These are phyloP conservation scores for Cryptosula pallasiana DNA, from an alignment of 2,888 invertebrate genomes.

Conservation along the genomic window DNA sequence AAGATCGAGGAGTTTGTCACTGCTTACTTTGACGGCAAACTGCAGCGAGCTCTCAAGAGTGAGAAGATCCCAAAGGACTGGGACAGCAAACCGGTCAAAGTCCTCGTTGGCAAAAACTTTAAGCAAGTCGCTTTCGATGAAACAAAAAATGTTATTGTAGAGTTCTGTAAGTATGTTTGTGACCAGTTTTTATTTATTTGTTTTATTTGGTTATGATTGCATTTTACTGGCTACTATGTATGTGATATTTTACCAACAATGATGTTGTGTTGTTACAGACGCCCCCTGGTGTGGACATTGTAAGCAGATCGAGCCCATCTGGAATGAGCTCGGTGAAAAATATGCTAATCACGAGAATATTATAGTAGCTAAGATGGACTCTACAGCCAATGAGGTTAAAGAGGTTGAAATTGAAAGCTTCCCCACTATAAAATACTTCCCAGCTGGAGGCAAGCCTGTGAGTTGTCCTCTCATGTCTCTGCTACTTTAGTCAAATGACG, in stretches of 20 bases:
- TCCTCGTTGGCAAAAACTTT: conserved; percentile 84
- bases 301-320: conserved; percentile 88
- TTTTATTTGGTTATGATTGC: too few species aligned
- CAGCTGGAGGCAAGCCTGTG: conserved; percentile 16
- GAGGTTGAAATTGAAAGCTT: conserved; percentile 81
- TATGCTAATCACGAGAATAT: conserved; percentile 70
- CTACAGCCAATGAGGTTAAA: conserved; percentile 88
- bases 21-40: conserved; percentile 77
- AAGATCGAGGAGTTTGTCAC: conserved; percentile 71
- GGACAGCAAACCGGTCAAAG: conserved; percentile 84
- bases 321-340: conserved; percentile 84
- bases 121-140: conserved; percentile 79
- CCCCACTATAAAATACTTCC: conserved; percentile 46
- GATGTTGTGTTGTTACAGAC: too few species aligned
- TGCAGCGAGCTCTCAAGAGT: conserved; percentile 82
- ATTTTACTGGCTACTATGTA: too few species aligned
- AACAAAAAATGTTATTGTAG: conserved; percentile 83
- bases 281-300: conserved; percentile 94
- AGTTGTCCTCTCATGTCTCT: too few species aligned
- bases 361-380: conserved; percentile 92
- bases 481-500: too few species aligned
- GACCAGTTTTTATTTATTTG: too few species aligned
- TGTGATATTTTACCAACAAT: too few species aligned
- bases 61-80: conserved; percentile 90
- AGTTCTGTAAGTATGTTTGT: conserved; percentile 68